These are phyloP conservation scores for Andrena chrysosceles DNA, from an alignment of 2,888 invertebrate species.

Conservation along the genomic window DNA sequence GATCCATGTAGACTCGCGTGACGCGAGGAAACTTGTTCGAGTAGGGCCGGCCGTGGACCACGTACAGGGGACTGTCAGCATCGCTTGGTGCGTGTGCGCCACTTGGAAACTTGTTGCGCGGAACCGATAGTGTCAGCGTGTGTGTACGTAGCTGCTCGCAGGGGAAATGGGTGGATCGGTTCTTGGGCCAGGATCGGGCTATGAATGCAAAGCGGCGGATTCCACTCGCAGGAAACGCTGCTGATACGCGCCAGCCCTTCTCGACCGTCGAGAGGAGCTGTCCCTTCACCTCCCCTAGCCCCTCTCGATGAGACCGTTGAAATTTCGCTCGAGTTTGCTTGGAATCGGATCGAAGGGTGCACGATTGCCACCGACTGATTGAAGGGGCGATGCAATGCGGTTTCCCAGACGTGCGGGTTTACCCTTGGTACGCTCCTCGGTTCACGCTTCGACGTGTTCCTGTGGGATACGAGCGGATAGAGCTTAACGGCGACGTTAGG, in stretches of 20 bases:
- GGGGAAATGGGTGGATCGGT: slow-evolving; percentile 41
- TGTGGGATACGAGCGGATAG: background rate
- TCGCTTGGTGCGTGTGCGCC: slow-evolving; percentile 24
- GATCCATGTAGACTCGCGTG: background rate
- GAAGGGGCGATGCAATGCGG: slow-evolving; percentile 12
- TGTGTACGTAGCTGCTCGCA: slow-evolving; percentile 12
- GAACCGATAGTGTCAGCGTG: background rate
- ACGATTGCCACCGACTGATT: slow-evolving; percentile 26
- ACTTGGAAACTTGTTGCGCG: slow-evolving; percentile 56
- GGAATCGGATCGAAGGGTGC: slow-evolving; percentile 23
- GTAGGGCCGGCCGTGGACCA: background rate
- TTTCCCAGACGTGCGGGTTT: slow-evolving; percentile 19
- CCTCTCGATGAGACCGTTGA: background rate
- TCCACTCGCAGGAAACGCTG: slow-evolving; percentile 31
- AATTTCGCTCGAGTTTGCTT: slow-evolving; percentile 18
- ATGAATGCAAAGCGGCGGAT: slow-evolving; percentile 46
- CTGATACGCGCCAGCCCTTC: slow-evolving; percentile 18
- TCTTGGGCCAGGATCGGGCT: slow-evolving; percentile 5
- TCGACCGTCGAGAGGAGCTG: background rate
- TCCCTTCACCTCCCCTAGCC: too few species aligned
- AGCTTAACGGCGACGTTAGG: slow-evolving; percentile 1
- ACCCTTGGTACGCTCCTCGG: background rate
- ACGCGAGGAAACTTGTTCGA: background rate
- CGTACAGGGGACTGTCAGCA: background rate
- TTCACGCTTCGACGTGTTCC: slow-evolving; percentile 22